Base-by-base conservation (phyloP, 2,113 vertebrate species). In the Ahaetulla prasina region DNA sequence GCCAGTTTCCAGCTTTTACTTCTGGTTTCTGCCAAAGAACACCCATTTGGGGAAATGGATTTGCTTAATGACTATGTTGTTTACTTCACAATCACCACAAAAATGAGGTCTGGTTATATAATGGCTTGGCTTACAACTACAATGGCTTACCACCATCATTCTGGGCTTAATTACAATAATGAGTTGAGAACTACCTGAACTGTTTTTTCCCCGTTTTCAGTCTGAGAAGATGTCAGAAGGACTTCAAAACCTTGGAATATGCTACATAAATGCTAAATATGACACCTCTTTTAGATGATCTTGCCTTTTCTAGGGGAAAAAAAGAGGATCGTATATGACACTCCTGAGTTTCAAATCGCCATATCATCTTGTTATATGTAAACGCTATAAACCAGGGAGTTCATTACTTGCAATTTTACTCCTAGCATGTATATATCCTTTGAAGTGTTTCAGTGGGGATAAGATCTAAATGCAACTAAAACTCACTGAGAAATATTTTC, bases 401-500 rank as follows among this genome's bases (percentile, higher is more conserved):
- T 96, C 90, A 92, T 95, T 95, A 91, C 94, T 97, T 96, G 92
- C 94, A 97, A 95, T 94, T 97, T 97, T 96, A 94, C 89, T 96
- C 60, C 91, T 95, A 30, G 92, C 53, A 0, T 95, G 10, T 30
- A 96, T 92, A 95, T 96, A 95, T 96, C 96, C 96, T 91, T 95
- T 96, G 63, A 97, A 96, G 91, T 95, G 94, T 95, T 95, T 97
- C 94, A 92, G 68, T 95, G 90, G 96, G 92, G 95, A 93, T 55
- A 23, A 96, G 96, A 95, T 90, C 68, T 96, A 87, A 96, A 89
- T 88, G 94, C 87, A 93, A 90, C 95, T 97, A 94, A 97, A 96
- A 97, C 94, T 96, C 25, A 86, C 85, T 84, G 93, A 97, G 95
- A 97, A 97, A 97, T 95, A 96, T 97, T 95, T 96, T 96, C 96